These are phyloP conservation scores for Cyclura pinguis DNA, from an alignment of 2,797 vertebrate genomes.

Conservation along the genomic window DNA sequence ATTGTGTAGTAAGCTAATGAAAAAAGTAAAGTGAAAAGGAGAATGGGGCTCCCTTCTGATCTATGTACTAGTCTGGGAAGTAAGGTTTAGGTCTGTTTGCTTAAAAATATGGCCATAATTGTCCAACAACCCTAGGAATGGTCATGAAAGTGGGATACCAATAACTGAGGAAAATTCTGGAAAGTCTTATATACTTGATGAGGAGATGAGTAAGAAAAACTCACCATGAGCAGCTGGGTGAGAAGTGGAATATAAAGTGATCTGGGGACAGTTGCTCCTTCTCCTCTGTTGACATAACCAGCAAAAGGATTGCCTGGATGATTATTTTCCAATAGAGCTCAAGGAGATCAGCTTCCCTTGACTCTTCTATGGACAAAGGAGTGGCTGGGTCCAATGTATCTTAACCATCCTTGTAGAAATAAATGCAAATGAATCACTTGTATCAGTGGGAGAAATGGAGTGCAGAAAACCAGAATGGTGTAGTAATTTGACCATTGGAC, in stretches of 20 bases:
- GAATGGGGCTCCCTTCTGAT: too few relatives aligned
- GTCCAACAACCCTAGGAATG: background rate
- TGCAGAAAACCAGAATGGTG: too few relatives aligned
- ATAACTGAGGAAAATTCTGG: background rate
- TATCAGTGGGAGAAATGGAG: background rate
- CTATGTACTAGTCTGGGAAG: too few relatives aligned
- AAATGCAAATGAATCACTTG: background rate
- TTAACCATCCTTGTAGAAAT: too few relatives aligned
- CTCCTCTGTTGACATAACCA: too few relatives aligned
- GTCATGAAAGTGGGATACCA: background rate
- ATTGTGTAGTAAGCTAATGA: background rate
- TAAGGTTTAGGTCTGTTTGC: background rate
- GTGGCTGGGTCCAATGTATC: background rate
- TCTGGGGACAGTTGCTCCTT: too few relatives aligned
- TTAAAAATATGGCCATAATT: background rate
- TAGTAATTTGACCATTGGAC: too few relatives aligned
- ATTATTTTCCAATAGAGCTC: background rate
- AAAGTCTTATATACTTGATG: background rate
- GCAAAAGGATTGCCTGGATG: background rate
- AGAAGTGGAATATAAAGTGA: too few relatives aligned
- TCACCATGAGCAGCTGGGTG: background rate
- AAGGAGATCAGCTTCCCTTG: background rate
- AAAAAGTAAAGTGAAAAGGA: too few relatives aligned
- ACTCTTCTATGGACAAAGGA: background rate
- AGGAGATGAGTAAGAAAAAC: background rate